phyloP scores from a whole-genome alignment of 2,113 vertebrate species.

The Psammodynastes pulverulentus region DNA sequence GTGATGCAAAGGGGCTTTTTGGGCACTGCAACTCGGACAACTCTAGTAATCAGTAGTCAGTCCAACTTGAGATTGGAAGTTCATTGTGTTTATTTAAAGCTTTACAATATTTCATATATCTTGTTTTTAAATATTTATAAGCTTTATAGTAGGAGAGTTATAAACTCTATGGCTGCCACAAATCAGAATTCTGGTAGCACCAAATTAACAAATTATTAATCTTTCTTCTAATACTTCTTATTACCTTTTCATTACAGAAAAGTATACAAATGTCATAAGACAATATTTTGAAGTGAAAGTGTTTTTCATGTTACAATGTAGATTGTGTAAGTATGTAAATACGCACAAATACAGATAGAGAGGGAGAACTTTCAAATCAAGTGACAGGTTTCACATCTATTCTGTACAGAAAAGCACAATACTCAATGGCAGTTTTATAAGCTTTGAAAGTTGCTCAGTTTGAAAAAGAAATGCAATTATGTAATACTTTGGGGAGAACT shows the following conservation, averaged over 20 bases:
- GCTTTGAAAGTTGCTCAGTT: slow-evolving; percentile 34
- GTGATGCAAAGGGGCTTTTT: background rate
- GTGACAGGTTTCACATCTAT: background rate
- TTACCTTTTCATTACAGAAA: background rate
- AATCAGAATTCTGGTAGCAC: background rate
- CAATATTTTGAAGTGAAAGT: background rate
- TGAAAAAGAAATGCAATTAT: background rate
- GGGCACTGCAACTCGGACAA: background rate
- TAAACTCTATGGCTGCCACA: background rate
- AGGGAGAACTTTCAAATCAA: background rate
- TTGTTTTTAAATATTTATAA: background rate
- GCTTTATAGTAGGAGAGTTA: background rate
- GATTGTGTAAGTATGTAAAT: background rate
- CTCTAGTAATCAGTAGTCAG: background rate
- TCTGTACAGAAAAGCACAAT: background rate
- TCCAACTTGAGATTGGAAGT: background rate
- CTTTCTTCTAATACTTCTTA: background rate
- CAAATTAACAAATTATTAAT: background rate
- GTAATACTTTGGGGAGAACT: background rate
- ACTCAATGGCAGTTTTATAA: background rate
- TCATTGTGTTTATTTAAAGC: background rate
- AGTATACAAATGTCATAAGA: background rate
- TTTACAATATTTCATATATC: background rate
- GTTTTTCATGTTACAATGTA: background rate
- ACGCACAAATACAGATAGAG: background rate